Conservation (phyloP, 2,113 vertebrate species). For the Dolichotis patagonum region DNA sequence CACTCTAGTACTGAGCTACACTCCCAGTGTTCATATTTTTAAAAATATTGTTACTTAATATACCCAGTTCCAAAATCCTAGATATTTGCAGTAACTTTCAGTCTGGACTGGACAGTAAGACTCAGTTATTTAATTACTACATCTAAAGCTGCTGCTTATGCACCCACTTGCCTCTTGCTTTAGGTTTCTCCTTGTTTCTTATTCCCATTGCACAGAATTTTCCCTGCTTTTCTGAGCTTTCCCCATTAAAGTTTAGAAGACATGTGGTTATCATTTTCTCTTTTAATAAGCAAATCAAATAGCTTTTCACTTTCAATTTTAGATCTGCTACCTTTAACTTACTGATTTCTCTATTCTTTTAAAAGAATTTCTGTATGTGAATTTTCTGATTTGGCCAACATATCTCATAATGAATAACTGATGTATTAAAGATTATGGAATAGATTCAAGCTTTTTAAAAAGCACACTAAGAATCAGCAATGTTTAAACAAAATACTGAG, state of each 20-base stretch:
- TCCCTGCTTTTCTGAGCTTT: neutral
- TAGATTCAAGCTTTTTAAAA: conserved; percentile 2
- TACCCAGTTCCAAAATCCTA: neutral
- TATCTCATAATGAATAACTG: conserved; percentile 3
- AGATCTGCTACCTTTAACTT: conserved; percentile 10
- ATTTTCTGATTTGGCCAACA: conserved; percentile 13
- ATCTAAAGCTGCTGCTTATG: neutral
- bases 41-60: conserved; percentile 19
- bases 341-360: conserved; percentile 15
- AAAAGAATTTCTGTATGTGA: neutral
- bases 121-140: neutral
- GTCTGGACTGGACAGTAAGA: neutral
- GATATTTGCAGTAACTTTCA: neutral
- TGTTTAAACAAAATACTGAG: conserved; percentile 4
- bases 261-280: neutral
- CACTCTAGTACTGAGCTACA: neutral
- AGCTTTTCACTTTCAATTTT: conserved; percentile 23
- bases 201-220: neutral
- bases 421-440: neutral
- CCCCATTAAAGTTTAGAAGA: neutral
- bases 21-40: neutral
- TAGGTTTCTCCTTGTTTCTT: conserved; percentile 28
- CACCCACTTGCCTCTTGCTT: neutral
- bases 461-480: conserved; percentile 10
- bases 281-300: neutral